Percentiles rank a stretch among this genome's conserved stretches.
phyloP scores from a whole-genome alignment of 2,888 invertebrate species.

The Drosophila prostipennis region DNA sequence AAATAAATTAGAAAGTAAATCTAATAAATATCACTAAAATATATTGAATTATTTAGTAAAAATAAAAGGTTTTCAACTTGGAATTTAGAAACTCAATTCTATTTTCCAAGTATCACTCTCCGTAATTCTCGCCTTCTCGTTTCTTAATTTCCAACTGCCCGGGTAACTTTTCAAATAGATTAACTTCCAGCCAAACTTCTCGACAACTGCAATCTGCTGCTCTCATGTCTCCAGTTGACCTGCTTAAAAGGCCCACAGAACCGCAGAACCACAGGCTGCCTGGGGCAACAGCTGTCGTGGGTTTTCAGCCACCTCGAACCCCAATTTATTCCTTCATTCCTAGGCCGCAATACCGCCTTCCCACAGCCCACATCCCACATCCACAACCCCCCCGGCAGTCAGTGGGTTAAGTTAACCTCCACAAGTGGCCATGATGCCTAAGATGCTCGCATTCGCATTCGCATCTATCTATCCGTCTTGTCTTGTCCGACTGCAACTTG shows the following conservation, averaged over 20 bases:
- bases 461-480: conserved; percentile 45
- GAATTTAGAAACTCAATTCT: background rate
- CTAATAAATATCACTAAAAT: too few species aligned
- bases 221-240: conserved; percentile 59
- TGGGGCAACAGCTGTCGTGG: conserved; percentile 46
- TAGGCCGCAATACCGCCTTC: background rate
- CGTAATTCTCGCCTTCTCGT: background rate
- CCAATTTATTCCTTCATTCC: conserved; percentile 10
- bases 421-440: conserved; percentile 45
- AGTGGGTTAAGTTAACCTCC: conserved; percentile 46
- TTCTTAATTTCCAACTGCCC: conserved; percentile 27
- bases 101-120: background rate
- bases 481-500: conserved; percentile 53
- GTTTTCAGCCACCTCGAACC: conserved; percentile 14
- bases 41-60: too few species aligned
- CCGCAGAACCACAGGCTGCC: conserved; percentile 40
- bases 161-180: conserved; percentile 44
- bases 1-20: too few species aligned
- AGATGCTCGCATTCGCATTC: conserved; percentile 18
- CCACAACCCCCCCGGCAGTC: conserved; percentile 13
- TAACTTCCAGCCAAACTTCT: conserved; percentile 46
- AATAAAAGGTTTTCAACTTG: background rate
- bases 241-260: conserved; percentile 62
- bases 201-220: conserved; percentile 38
- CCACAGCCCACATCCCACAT: background rate